Conservation (phyloP, 2,113 vertebrate species). For the Apistogramma diplotaenia region DNA sequence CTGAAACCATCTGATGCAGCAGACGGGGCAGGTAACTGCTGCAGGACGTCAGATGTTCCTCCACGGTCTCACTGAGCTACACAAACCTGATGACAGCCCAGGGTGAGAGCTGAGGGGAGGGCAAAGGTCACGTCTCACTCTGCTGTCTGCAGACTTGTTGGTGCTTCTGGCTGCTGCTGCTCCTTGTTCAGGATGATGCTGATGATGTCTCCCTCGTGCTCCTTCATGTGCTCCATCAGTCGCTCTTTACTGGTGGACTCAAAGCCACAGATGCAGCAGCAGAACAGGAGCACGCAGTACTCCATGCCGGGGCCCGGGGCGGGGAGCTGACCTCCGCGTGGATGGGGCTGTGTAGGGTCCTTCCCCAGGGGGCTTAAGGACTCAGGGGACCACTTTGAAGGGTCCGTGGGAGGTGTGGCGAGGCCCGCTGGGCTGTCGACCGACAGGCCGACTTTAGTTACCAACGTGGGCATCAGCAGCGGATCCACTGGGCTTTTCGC, state of each 20-base stretch:
- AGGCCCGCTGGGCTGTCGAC: background rate
- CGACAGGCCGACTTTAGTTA: background rate
- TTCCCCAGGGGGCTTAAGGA: slow-evolving; percentile 13
- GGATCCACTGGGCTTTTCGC: slow-evolving; percentile 44
- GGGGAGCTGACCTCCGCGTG: background rate
- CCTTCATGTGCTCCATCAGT: slow-evolving; percentile 98
- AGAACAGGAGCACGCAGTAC: slow-evolving; percentile 93
- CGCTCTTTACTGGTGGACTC: slow-evolving; percentile 96
- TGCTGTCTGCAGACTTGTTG: slow-evolving; percentile 49
- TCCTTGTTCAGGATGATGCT: slow-evolving; percentile 96
- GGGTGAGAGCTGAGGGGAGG: background rate
- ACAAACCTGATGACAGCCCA: background rate
- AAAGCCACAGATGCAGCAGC: slow-evolving; percentile 97
- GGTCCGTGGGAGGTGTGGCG: slow-evolving; percentile 5
- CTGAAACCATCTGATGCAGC: background rate
- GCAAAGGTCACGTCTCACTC: slow-evolving; percentile 49
- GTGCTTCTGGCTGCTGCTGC: slow-evolving; percentile 64
- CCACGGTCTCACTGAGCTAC: slow-evolving; percentile 1
- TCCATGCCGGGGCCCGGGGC: slow-evolving; percentile 72
- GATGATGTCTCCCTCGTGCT: slow-evolving; percentile 97
- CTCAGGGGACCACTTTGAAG: background rate
- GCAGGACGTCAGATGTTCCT: background rate
- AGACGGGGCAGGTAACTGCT: background rate
- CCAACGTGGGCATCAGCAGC: slow-evolving; percentile 5
- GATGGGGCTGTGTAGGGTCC: slow-evolving; percentile 1